Evolutionary conservation across 2,113 vertebrate species (phyloP).

Genomic region (Pseudonaja textilis): DNA sequence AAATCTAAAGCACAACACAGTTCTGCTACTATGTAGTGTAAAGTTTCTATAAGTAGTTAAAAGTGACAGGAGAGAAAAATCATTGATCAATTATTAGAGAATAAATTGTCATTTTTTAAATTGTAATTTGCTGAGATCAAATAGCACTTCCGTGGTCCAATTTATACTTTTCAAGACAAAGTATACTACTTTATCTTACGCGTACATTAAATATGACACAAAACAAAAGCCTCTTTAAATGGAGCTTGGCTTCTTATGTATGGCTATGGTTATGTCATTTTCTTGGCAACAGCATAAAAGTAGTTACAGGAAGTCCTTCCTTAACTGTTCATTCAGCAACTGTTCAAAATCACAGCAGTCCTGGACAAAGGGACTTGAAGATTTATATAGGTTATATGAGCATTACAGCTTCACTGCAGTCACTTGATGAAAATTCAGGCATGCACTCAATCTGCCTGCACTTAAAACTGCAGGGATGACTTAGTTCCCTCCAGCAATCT

Average conservation of each 20-base stretch:
- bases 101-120: neutral
- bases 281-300: neutral
- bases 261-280: neutral
- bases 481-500: too few relatives aligned
- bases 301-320: neutral
- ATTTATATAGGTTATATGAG: too few relatives aligned
- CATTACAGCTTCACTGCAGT: too few relatives aligned
- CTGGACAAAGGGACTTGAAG: too few relatives aligned
- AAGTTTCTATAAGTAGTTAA: neutral
- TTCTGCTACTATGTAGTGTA: neutral
- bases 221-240: neutral
- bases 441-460: too few relatives aligned
- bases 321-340: too few relatives aligned
- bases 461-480: too few relatives aligned
- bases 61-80: neutral
- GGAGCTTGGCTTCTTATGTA: neutral
- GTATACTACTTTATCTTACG: neutral
- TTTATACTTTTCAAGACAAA: neutral
- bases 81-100: neutral
- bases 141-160: neutral
- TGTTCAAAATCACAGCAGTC: too few relatives aligned
- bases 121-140: neutral
- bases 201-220: neutral
- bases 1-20: neutral
- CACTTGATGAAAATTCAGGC: too few relatives aligned